These are phyloP conservation scores for Zosterops pallidus DNA, from an alignment of 2,113 vertebrate species.

Conservation along the genomic window DNA sequence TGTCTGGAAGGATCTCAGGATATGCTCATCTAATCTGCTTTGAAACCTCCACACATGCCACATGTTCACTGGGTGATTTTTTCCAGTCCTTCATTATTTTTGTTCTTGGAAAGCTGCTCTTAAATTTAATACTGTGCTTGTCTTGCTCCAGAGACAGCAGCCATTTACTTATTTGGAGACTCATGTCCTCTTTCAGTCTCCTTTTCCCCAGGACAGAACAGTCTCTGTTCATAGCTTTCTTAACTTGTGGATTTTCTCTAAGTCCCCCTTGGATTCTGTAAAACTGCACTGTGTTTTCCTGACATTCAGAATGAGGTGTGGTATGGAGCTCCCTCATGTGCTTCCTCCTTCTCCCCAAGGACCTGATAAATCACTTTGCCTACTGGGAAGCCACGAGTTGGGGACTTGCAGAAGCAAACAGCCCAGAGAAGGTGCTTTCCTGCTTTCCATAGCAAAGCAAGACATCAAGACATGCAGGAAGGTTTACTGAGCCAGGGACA, in stretches of 20 bases:
- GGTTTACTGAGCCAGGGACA: neutral
- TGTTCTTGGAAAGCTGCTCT: neutral
- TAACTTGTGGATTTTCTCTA: neutral
- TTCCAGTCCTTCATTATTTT: neutral
- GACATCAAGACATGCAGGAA: neutral
- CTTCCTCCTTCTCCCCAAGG: neutral
- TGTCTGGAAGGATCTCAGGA: neutral
- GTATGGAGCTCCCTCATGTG: neutral
- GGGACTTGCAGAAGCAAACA: neutral
- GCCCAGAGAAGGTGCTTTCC: neutral
- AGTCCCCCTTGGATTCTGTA: neutral
- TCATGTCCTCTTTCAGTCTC: neutral
- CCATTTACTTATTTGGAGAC: neutral
- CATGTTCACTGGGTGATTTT: neutral
- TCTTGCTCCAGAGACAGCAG: neutral
- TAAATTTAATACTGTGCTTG: neutral
- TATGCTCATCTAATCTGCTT: neutral
- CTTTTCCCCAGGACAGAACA: neutral
- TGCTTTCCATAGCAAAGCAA: neutral
- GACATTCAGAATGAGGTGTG: neutral
- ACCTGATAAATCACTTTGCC: neutral
- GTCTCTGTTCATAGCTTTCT: neutral
- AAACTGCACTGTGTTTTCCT: neutral
- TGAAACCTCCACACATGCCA: neutral
- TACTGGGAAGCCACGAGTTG: neutral